Conservation (phyloP, 2,888 invertebrate species). For the Hyppa rectilinea region DNA sequence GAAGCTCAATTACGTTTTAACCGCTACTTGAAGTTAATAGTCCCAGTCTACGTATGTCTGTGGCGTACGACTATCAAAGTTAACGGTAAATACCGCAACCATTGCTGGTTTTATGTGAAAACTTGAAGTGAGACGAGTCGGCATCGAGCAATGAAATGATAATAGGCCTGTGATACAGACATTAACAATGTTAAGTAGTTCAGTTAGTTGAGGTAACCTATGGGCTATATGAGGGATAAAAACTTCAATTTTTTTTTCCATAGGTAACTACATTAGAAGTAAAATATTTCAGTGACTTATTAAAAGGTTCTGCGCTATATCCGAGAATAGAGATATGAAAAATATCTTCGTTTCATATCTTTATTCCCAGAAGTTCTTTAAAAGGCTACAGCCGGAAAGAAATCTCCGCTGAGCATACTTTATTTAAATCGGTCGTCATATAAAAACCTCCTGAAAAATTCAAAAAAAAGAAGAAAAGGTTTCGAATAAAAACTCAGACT, state of each 20-base stretch:
- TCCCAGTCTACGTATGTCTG: constrained; percentile 16
- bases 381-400: too few relatives aligned
- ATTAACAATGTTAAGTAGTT: constrained; percentile 19
- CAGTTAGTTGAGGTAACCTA: neutral
- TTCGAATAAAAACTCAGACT: neutral
- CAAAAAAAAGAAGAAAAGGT: neutral
- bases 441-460: neutral
- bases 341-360: too few relatives aligned
- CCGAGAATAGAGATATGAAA: neutral
- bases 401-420: neutral
- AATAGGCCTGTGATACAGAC: constrained; percentile 29
- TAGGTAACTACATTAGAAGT: neutral
- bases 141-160: constrained; percentile 49
- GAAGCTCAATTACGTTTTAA: constrained; percentile 11
- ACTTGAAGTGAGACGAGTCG: constrained; percentile 19
- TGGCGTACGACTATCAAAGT: constrained; percentile 34
- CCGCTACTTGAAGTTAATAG: constrained; percentile 23
- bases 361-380: too few relatives aligned
- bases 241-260: neutral
- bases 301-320: neutral
- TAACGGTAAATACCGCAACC: constrained; percentile 39
- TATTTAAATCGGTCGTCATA: too few relatives aligned
- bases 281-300: neutral
- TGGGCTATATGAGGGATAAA: neutral
- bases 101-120: constrained; percentile 44